phyloP scores from a whole-genome alignment of 2,888 invertebrate species.

The Gymnosoma rotundatum region DNA sequence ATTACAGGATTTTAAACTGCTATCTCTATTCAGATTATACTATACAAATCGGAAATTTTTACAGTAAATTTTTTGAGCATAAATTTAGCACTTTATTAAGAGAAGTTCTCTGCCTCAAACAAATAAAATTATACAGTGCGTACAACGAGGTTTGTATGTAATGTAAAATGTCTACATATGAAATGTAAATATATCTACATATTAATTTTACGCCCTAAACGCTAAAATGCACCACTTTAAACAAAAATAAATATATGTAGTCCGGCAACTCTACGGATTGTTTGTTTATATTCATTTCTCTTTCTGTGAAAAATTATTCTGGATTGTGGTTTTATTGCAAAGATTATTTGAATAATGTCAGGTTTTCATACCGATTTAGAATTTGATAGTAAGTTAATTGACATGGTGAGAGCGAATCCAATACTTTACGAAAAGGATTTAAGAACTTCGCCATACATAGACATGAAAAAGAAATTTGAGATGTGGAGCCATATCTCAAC shows the following conservation, averaged over 20 bases:
- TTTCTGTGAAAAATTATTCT: conserved; percentile 1
- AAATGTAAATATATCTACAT: too few relatives aligned
- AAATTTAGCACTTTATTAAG: too few relatives aligned
- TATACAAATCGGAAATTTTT: too few relatives aligned
- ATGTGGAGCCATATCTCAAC: conserved; percentile 77
- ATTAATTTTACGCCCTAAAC: not conserved
- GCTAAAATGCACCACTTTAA: conserved; percentile 3
- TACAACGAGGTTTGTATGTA: too few relatives aligned
- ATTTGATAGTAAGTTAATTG: conserved; percentile 75
- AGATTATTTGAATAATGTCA: conserved; percentile 44
- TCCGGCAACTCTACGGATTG: conserved; percentile 19
- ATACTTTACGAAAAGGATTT: conserved; percentile 74
- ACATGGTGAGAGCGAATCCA: conserved; percentile 77
- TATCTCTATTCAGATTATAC: too few relatives aligned
- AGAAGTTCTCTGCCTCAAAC: too few relatives aligned
- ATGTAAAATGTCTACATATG: too few relatives aligned
- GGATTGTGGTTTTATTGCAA: not conserved
- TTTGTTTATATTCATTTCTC: conserved; percentile 52
- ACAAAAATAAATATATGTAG: not conserved
- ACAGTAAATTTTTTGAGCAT: too few relatives aligned
- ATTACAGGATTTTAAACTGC: too few relatives aligned
- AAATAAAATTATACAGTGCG: too few relatives aligned
- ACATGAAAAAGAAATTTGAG: conserved; percentile 75
- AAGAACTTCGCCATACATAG: conserved; percentile 75
- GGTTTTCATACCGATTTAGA: conserved; percentile 55